Conservation (phyloP, 2,797 vertebrate genomes). For the Aldrovandia affinis region DNA sequence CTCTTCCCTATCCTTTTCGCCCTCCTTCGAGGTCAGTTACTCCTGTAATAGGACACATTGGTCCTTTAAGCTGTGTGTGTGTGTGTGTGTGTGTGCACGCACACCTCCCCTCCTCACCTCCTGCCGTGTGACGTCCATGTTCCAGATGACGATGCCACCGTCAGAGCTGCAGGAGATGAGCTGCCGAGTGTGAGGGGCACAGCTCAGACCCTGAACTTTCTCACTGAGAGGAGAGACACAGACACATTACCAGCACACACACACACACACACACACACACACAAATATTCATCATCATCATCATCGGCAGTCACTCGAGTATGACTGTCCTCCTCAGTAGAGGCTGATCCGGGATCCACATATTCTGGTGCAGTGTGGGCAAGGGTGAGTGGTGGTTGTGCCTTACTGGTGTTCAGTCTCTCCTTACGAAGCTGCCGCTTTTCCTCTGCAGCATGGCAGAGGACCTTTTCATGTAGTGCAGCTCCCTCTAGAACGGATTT, state of each 20-base stretch:
- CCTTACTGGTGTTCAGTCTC: too few relatives aligned
- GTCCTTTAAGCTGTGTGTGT: background rate
- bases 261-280: conserved; percentile 30
- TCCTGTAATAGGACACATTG: background rate
- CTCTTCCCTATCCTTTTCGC: background rate
- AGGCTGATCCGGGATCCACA: too few relatives aligned
- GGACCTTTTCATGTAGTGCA: too few relatives aligned
- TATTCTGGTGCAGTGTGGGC: too few relatives aligned
- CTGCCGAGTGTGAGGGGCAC: conserved; percentile 91
- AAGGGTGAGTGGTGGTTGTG: too few relatives aligned
- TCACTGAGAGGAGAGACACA: conserved; percentile 73
- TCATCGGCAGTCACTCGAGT: too few relatives aligned
- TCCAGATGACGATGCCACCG: conserved; percentile 95
- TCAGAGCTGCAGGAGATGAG: conserved; percentile 95
- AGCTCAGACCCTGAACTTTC: conserved; percentile 92
- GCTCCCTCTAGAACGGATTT: too few relatives aligned
- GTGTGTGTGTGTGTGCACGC: background rate
- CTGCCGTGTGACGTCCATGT: conserved; percentile 96
- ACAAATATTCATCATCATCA: background rate
- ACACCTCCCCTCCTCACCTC: conserved; percentile 74
- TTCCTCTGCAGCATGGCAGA: too few relatives aligned
- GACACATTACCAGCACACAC: conserved; percentile 14
- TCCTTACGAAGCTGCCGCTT: too few relatives aligned
- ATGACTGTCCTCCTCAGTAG: too few relatives aligned
- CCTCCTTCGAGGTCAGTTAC: background rate